phyloP scores from a whole-genome alignment of 2,888 invertebrate genomes.

The Trachelus stipa region DNA sequence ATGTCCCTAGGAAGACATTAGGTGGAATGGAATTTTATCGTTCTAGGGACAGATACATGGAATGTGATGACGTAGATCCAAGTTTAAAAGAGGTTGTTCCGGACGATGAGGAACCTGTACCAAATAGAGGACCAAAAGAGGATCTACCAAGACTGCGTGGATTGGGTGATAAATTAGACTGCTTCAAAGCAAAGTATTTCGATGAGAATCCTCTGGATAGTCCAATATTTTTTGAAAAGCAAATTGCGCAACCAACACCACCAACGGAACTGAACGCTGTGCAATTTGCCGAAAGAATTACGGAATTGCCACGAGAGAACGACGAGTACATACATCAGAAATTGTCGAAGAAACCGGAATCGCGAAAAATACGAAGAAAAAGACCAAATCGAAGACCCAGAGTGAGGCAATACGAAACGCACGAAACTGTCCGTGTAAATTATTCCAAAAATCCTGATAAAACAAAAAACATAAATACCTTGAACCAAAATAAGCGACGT shows the following conservation, averaged over 20 bases:
- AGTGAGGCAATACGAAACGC: not conserved
- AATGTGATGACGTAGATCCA: constrained; percentile 62
- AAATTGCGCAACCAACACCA: constrained; percentile 49
- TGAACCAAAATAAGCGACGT: not conserved
- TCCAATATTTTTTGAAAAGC: constrained; percentile 73
- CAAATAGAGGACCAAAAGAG: constrained; percentile 46
- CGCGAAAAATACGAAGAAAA: constrained; percentile 8
- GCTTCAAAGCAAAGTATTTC: constrained; percentile 80
- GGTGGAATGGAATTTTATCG: constrained; percentile 81
- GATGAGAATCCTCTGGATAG: constrained; percentile 81
- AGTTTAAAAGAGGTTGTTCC: constrained; percentile 54
- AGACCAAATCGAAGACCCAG: constrained; percentile 7
- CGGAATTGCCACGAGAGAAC: constrained; percentile 39
- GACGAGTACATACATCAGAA: constrained; percentile 42
- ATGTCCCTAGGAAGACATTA: constrained; percentile 74
- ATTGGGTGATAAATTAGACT: constrained; percentile 80
- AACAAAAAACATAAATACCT: constrained; percentile 11
- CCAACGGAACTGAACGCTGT: constrained; percentile 46
- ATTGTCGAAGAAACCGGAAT: constrained; percentile 53
- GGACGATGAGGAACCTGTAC: constrained; percentile 43
- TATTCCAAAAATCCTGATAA: constrained; percentile 7
- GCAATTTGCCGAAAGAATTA: constrained; percentile 46
- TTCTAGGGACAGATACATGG: constrained; percentile 67
- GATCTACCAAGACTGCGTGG: constrained; percentile 69
- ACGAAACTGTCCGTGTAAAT: not conserved